Evolutionary conservation across 2,888 invertebrate species (phyloP).

Genomic region (Nezara viridula): DNA sequence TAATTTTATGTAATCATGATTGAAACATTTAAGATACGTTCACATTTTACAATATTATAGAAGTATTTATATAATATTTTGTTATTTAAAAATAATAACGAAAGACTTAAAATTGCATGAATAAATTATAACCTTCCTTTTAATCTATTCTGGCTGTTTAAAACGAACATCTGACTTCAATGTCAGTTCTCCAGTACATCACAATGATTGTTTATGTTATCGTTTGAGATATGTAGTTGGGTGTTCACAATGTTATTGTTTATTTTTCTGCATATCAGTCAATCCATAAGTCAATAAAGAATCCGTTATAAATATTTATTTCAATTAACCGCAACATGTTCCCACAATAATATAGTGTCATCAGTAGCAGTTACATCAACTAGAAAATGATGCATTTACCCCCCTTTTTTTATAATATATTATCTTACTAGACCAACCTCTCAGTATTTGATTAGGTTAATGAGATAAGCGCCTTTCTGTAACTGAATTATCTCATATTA

Average conservation of each 20-base stretch:
- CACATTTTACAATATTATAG: not conserved
- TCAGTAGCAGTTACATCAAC: not conserved
- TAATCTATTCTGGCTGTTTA: not conserved
- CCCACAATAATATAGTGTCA: slow-evolving; percentile 5
- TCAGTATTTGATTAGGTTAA: not conserved
- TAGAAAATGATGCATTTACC: not conserved
- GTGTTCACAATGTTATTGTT: not conserved
- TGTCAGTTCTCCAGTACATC: not conserved
- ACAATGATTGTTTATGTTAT: slow-evolving; percentile 31
- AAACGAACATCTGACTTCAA: slow-evolving; percentile 25
- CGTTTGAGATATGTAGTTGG: slow-evolving; percentile 7
- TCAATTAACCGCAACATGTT: not conserved
- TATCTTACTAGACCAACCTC: not conserved
- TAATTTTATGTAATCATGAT: slow-evolving; percentile 46
- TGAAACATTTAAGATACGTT: not conserved
- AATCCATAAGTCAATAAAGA: slow-evolving; percentile 1
- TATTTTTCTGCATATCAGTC: not conserved
- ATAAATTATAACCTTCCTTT: slow-evolving; percentile 11
- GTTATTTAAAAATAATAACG: not conserved
- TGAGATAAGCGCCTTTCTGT: not conserved
- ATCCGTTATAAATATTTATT: slow-evolving; percentile 26
- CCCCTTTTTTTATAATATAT: not conserved
- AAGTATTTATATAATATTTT: not conserved
- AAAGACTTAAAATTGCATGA: not conserved
- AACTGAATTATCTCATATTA: not conserved